Conservation (phyloP, 2,113 vertebrate genomes). For the Stigmatopora argus region DNA sequence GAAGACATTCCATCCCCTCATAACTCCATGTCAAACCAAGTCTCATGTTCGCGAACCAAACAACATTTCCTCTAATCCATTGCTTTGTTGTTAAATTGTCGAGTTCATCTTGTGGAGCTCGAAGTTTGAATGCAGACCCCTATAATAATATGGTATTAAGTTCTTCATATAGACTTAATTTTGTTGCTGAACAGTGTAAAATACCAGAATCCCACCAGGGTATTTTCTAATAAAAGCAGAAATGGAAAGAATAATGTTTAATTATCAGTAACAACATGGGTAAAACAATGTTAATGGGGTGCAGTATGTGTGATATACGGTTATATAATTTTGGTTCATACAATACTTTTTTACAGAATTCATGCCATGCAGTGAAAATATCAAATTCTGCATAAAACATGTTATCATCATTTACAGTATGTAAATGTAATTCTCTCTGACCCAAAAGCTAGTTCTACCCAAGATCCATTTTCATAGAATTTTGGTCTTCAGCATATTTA, state of each 20-base stretch:
- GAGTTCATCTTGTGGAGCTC: no score
- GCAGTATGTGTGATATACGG: no score
- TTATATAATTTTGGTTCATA: neutral
- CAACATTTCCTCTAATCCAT: no score
- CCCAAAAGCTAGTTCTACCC: slow-evolving; percentile 70
- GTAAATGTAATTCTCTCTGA: slow-evolving; percentile 63
- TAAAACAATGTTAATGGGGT: no score
- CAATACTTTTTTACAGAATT: neutral
- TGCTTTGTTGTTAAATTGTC: no score
- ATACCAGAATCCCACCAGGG: neutral
- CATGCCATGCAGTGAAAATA: neutral
- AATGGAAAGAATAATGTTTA: neutral
- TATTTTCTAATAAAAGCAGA: neutral
- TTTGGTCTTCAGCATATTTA: slow-evolving; percentile 60
- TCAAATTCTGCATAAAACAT: slow-evolving; percentile 33
- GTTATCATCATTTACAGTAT: slow-evolving; percentile 22
- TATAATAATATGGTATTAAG: neutral
- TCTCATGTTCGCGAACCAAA: no score
- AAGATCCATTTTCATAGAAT: slow-evolving; percentile 75
- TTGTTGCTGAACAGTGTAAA: neutral
- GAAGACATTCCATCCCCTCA: no score
- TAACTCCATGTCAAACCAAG: no score
- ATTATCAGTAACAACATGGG: neutral
- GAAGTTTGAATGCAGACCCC: no score
- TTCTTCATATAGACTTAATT: neutral